phyloP scores from a whole-genome alignment of 2,888 invertebrate species.

The Latrodectus elegans region DNA sequence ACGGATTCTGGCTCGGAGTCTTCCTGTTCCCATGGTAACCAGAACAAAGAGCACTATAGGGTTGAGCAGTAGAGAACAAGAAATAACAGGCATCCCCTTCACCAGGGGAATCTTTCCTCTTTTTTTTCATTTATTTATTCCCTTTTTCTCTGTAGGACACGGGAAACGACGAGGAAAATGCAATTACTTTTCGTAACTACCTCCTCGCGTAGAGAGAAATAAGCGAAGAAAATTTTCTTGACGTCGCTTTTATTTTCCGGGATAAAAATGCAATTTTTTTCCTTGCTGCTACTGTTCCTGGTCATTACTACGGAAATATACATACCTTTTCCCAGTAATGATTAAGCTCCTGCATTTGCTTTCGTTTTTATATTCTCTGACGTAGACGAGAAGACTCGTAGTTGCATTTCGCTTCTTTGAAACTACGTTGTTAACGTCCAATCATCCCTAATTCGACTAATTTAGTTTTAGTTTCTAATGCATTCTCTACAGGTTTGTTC shows the following conservation, averaged over 20 bases:
- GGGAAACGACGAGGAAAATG: constrained; percentile 26
- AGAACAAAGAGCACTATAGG: constrained; percentile 58
- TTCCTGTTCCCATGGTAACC: constrained; percentile 47
- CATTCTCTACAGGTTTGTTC: background rate
- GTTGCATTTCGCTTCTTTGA: constrained; percentile 13
- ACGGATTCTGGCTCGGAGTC: constrained; percentile 48
- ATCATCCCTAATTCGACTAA: constrained; percentile 59
- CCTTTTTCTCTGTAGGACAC: constrained; percentile 25
- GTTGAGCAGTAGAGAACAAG: constrained; percentile 48
- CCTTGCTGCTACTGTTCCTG: background rate
- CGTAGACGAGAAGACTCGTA: constrained; percentile 9
- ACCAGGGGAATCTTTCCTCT: background rate
- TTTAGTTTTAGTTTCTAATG: constrained; percentile 35
- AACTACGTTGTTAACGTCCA: constrained; percentile 46
- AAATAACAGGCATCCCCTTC: constrained; percentile 54
- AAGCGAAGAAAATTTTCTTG: constrained; percentile 28
- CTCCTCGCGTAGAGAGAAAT: constrained; percentile 35
- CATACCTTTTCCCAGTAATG: constrained; percentile 50
- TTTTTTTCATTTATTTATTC: constrained; percentile 12
- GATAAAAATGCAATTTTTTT: constrained; percentile 55
- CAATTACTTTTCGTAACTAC: constrained; percentile 68
- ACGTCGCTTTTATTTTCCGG: constrained; percentile 51
- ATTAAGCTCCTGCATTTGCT: constrained; percentile 29
- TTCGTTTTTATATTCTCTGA: constrained; percentile 7
- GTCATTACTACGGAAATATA: constrained; percentile 43